Evolutionary conservation across 2,888 invertebrate species (phyloP).

Genomic region (Beris chalybata): DNA sequence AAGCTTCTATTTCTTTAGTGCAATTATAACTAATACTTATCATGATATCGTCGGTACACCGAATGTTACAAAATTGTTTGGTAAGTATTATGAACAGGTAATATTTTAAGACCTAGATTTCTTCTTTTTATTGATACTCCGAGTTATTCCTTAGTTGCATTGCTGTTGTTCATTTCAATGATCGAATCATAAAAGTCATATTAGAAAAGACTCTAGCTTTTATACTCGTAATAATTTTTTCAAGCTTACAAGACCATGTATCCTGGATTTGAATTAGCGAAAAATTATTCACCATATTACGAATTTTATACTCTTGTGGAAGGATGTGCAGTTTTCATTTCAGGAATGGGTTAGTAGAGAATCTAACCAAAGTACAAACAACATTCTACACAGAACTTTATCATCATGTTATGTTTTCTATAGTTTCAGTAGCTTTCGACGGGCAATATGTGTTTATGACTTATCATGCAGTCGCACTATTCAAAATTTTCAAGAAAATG

Average conservation of each 20-base stretch:
- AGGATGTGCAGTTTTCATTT: background rate
- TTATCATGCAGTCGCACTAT: constrained; percentile 12
- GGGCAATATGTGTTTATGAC: constrained; percentile 12
- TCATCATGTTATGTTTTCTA: background rate
- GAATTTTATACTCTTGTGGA: constrained; percentile 5
- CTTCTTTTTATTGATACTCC: too few relatives aligned
- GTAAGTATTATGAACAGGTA: too few relatives aligned
- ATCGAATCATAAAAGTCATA: too few relatives aligned
- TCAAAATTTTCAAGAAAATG: constrained; percentile 16
- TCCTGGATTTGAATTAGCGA: constrained; percentile 7
- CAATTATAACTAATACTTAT: constrained; percentile 1
- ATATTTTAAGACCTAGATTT: too few relatives aligned
- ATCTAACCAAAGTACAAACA: background rate
- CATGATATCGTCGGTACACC: background rate
- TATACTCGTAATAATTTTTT: too few relatives aligned
- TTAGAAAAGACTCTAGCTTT: too few relatives aligned
- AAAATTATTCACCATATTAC: constrained; percentile 3
- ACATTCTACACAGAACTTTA: too few relatives aligned
- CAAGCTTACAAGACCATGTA: constrained; percentile 21
- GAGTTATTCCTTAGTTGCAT: too few relatives aligned
- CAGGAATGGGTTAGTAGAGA: constrained; percentile 11
- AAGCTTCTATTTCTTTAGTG: constrained; percentile 9
- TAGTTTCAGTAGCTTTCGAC: constrained; percentile 16
- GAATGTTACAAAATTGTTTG: constrained; percentile 12
- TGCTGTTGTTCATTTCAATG: too few relatives aligned